Evolutionary conservation across 1,140 invertebrate genomes (phyloP), one percentile per base, ranked within the genome.

Genomic region (Leptoteleia sp.): DNA sequence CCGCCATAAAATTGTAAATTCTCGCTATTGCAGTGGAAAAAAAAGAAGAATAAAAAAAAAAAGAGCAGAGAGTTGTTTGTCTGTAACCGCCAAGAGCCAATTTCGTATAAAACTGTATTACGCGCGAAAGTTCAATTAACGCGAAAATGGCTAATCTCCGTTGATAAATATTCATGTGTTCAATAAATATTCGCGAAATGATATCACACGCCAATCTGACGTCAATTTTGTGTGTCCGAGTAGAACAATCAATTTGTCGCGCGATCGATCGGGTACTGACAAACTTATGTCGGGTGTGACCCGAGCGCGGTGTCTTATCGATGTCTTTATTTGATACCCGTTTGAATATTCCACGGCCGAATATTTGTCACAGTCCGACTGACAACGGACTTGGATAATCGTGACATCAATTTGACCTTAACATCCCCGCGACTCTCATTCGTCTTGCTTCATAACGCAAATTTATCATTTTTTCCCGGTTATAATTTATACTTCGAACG

Each of bases 381-480:
- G 50, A 70, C 73, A 76, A 64, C 47, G 33, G 64, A 64, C 73
- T 70, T 52, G 54, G 50, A 70, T 70, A 76, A 70, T 76, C 73
- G 70, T 76, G 73, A 70, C 73, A 76, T 76, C 64, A 64, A 64
- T 64, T 76, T 57, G 57, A 48, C 57, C 50, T 64, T 64, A 67
- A 47, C 54, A 40, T n/a, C 29, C 11, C 19, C 11, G 15, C 40
- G 52, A 71, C 17, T n/a, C 37, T 38, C 52, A 59, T 65, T 59
- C 61, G 27, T 73, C 50, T 73, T 64, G 27, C 54, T 65, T 47
- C 47, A 35, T 43, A 72, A 62, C 31, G n/a, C 16, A 27, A 62
- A 61, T 71, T 45, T 54, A 54, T 71, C 67, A 71, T 15, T n/a
- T n/a, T n/a, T n/a, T n/a, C n/a, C n/a, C n/a, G n/a, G n/a, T n/a